Base-by-base conservation (phyloP, 2,113 vertebrate species). In the Hemiscyllium ocellatum region DNA sequence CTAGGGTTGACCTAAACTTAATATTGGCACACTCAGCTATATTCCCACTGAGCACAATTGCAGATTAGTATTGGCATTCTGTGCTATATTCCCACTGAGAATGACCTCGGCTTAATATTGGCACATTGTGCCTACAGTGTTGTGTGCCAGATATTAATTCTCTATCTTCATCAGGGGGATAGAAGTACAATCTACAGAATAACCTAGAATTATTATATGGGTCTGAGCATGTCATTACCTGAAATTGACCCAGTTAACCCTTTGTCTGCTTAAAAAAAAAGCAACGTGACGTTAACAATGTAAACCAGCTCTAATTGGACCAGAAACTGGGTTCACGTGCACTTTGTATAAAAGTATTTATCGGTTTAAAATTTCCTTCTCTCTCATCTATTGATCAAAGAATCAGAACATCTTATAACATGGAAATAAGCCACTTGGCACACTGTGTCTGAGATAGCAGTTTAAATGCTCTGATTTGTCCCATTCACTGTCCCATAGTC, bases 71-170 rank as follows among this genome's bases (percentile, higher is more conserved):
- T 72, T 95, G 93, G 93, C 93, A 95, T 72, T 69, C 93, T 26
- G 93, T 50, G 93, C 68, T 95, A 50, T 95, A 95, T 72, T 95
- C 93, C 93, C 93, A 72, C 93, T 95, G 93, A 22, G 22, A 70
- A 50, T 95, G 68, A 95, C 93, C 93, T 95, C 24, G 93, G 68
- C 68, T 95, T 70, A 95, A 72, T 95, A 72, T 72, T 26, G 93
- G 65, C 93, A 95, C 93, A 95, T 26, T 95, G 66, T 95, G 94
- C 94, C 68, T 52, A 72, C 94, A 72, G 94, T 68, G 42, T 95
- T 72, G 47, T 95, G 68, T 95, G 94, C 94, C 68, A 72, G 68
- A 95, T 95, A 95, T 95, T 95, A 95, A 95, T 95, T 95, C 68
- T 33, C 47, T 72, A 47, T 72, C 94, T 95, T 95, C 68, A 70